Percentiles rank a stretch among this genome's conserved stretches.
Evolutionary conservation across 1,140 invertebrate species (phyloP).

Genomic region (Rhagoletis zephyria): DNA sequence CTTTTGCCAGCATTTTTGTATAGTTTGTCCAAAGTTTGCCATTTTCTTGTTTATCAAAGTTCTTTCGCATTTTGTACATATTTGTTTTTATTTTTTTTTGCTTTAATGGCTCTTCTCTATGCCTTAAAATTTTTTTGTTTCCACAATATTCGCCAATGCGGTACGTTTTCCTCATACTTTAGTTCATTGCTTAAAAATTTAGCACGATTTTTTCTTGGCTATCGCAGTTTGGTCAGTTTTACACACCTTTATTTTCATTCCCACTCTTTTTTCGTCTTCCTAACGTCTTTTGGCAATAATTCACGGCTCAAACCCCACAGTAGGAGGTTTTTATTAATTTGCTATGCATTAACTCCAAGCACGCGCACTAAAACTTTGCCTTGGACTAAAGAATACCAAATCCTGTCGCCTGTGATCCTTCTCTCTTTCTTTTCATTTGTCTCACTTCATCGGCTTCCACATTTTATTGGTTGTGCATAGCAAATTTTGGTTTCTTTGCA

Average conservation of each 20-base stretch:
- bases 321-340: slow-evolving; percentile 27
- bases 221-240: neutral
- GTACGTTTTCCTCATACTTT: neutral
- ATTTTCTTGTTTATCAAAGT: neutral
- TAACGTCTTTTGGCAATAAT: neutral
- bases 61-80: neutral
- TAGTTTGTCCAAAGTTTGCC: neutral
- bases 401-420: neutral
- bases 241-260: neutral
- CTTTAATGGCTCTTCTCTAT: too few species aligned
- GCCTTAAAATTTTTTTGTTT: neutral
- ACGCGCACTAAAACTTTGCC: slow-evolving; percentile 25
- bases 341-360: slow-evolving; percentile 40
- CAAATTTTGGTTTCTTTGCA: slow-evolving; percentile 23
- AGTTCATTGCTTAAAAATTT: neutral
- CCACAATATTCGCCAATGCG: neutral
- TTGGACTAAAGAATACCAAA: neutral
- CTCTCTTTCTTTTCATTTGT: neutral
- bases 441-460: neutral
- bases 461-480: neutral
- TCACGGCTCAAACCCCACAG: neutral
- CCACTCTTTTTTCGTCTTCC: neutral
- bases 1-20: slow-evolving; percentile 16
- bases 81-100: neutral
- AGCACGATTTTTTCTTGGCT: neutral